Conservation (phyloP, 1,140 invertebrate species). For the Araneus ventricosus region DNA sequence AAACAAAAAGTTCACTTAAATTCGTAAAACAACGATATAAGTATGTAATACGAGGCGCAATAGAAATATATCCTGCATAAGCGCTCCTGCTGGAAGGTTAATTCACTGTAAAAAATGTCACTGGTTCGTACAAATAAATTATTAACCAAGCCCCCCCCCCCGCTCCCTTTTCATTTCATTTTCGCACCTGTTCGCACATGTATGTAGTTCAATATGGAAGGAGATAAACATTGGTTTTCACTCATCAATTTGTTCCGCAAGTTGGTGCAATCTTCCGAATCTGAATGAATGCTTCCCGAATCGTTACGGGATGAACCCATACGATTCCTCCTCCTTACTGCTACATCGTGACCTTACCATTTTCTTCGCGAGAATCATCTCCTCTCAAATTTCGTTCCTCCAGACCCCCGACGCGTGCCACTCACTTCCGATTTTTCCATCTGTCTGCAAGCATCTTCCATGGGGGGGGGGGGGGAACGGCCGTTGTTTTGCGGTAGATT, state of each 20-base stretch:
- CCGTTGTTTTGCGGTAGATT: slow-evolving; percentile 51
- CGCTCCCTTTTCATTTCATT: neutral
- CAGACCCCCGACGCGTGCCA: slow-evolving; percentile 38
- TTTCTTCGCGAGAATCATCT: slow-evolving; percentile 20
- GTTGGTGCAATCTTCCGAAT: neutral
- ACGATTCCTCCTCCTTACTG: neutral
- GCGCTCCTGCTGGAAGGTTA: no score
- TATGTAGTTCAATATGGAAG: neutral
- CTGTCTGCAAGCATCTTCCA: slow-evolving; percentile 31
- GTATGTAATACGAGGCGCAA: no score
- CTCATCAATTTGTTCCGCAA: neutral
- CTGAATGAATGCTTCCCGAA: neutral
- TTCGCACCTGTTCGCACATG: neutral
- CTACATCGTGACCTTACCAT: slow-evolving; percentile 39
- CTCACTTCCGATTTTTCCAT: slow-evolving; percentile 58
- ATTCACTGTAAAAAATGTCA: no score
- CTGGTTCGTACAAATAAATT: no score
- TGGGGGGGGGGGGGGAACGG: neutral
- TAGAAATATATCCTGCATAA: no score
- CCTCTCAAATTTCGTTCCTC: slow-evolving; percentile 34
- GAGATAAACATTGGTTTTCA: neutral
- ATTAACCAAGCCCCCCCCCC: no score
- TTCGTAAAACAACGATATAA: no score
- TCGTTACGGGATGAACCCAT: neutral
- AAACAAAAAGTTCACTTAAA: no score